Evolutionary conservation across 2,113 vertebrate genomes (phyloP).

Genomic region (Elephantulus edwardii): DNA sequence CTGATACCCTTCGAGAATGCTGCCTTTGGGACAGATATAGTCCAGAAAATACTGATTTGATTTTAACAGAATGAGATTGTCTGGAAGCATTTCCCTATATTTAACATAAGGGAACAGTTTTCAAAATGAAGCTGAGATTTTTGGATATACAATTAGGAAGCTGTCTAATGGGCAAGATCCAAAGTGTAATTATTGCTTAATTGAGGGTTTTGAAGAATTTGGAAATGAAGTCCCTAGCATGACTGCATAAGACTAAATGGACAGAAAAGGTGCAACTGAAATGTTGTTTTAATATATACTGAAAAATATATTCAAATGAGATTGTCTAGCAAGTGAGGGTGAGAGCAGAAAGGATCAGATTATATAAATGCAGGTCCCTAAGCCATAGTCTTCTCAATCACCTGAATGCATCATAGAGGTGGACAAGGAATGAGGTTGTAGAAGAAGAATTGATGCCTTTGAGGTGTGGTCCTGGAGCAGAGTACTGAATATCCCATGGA

Average conservation of each 20-base stretch:
- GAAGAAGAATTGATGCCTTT: too few relatives aligned
- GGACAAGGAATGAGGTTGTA: too few relatives aligned
- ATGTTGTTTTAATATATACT: slow-evolving; percentile 8
- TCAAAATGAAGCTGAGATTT: slow-evolving; percentile 53
- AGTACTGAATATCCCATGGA: too few relatives aligned
- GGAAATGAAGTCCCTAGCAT: slow-evolving; percentile 41
- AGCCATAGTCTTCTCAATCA: too few relatives aligned
- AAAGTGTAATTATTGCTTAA: slow-evolving; percentile 55
- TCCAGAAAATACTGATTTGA: slow-evolving; percentile 60
- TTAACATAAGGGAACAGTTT: slow-evolving; percentile 68
- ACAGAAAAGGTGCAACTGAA: not conserved
- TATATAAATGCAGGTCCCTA: slow-evolving; percentile 17
- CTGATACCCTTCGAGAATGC: slow-evolving; percentile 43
- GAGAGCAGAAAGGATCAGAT: not conserved
- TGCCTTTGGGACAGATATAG: slow-evolving; percentile 52
- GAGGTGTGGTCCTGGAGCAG: too few relatives aligned
- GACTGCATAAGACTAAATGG: slow-evolving; percentile 28
- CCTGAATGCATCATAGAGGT: too few relatives aligned
- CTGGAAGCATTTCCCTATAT: slow-evolving; percentile 53
- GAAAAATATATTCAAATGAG: slow-evolving; percentile 1
- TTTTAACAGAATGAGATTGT: slow-evolving; percentile 64
- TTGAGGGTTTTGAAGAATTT: slow-evolving; percentile 33
- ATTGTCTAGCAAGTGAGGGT: not conserved
- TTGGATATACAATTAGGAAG: slow-evolving; percentile 63
- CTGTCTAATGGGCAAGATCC: slow-evolving; percentile 39